phyloP scores from a whole-genome alignment of 2,888 invertebrate species.

The Pristionchus arcanus region DNA sequence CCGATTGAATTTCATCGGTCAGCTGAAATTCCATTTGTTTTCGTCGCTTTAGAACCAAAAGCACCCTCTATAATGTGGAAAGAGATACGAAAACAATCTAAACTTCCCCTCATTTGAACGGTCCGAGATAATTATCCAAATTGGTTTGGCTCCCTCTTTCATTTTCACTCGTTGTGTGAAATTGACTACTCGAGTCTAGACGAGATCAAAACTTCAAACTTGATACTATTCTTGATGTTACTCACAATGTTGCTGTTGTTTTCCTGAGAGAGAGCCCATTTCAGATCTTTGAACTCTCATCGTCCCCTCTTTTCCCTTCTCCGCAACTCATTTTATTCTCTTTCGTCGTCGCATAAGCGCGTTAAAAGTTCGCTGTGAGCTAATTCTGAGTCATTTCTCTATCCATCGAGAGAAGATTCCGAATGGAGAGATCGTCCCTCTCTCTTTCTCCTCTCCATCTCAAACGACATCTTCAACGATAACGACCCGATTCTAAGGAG shows the following conservation, averaged over 20 bases:
- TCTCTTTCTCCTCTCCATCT: not conserved
- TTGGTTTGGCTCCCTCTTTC: not conserved
- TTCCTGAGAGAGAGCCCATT: not conserved
- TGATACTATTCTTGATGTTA: not conserved
- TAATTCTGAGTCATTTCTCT: not conserved
- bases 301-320: not conserved
- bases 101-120: not conserved
- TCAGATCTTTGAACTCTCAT: not conserved
- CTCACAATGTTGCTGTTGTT: not conserved
- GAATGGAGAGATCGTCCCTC: not conserved
- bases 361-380: conserved; percentile 12
- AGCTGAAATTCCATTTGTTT: conserved; percentile 24
- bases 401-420: not conserved
- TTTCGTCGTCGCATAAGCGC: conserved; percentile 23
- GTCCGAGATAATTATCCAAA: not conserved
- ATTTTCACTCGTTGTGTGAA: not conserved
- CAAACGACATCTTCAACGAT: conserved; percentile 22
- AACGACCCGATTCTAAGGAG: not conserved
- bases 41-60: not conserved
- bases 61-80: not conserved
- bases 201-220: not conserved
- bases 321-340: not conserved
- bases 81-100: not conserved
- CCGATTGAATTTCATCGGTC: conserved; percentile 17
- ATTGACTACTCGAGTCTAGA: not conserved